Evolutionary conservation across 1,140 invertebrate genomes (phyloP).

Genomic region (Dufourea novaeangliae): DNA sequence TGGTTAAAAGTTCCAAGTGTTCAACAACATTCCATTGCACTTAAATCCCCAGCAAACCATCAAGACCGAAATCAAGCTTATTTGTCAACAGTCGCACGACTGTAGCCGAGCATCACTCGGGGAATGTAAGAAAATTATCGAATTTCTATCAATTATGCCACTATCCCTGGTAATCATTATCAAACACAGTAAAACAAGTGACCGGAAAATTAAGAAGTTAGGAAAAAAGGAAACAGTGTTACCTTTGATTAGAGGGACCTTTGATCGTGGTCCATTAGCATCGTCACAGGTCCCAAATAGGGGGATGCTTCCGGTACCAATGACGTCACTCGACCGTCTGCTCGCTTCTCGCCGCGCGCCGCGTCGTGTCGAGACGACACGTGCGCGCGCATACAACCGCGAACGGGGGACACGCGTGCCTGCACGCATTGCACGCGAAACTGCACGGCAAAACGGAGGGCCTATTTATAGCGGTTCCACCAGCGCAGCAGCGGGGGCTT

Average conservation of each 20-base stretch:
- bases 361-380: background rate
- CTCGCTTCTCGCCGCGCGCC: background rate
- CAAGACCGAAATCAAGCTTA: too few relatives aligned
- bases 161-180: background rate
- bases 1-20: too few relatives aligned
- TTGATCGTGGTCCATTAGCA: slow-evolving; percentile 61
- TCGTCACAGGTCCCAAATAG: too few relatives aligned
- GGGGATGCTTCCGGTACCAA: background rate
- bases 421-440: slow-evolving; percentile 57
- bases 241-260: slow-evolving; percentile 29
- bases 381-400: background rate
- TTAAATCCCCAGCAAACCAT: too few relatives aligned
- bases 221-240: slow-evolving; percentile 25
- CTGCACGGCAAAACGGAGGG: slow-evolving; percentile 49
- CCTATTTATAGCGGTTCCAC: slow-evolving; percentile 63
- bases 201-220: background rate
- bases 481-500: slow-evolving; percentile 42
- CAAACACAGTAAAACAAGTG: background rate
- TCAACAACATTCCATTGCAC: too few relatives aligned
- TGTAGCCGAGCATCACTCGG: too few relatives aligned
- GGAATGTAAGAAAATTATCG: too few relatives aligned
- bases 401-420: slow-evolving; percentile 38
- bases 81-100: too few relatives aligned
- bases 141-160: too few relatives aligned
- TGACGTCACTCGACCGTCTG: slow-evolving; percentile 48